These are phyloP conservation scores for Rhinichthys osculus DNA, from an alignment of 2,797 vertebrate genomes.

Conservation along the genomic window DNA sequence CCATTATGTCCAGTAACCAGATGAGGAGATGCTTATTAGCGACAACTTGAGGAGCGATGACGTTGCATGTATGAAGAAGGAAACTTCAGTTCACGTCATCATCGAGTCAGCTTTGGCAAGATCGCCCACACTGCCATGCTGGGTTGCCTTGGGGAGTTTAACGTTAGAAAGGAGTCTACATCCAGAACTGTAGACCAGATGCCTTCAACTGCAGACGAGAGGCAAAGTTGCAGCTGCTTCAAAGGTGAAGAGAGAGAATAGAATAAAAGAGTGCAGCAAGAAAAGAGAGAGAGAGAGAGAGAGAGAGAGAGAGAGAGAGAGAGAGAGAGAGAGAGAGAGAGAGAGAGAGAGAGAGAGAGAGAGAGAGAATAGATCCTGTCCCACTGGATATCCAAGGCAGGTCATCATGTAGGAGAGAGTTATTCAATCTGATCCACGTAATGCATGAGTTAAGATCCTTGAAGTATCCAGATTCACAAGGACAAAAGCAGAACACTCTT, in stretches of 20 bases:
- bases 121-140: constrained; percentile 20
- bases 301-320: constrained; percentile 49
- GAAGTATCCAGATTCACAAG: neutral
- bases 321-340: too few relatives aligned
- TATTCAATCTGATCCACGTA: constrained; percentile 20
- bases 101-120: constrained; percentile 29
- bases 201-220: constrained; percentile 47
- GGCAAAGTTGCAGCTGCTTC: constrained; percentile 40
- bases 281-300: constrained; percentile 67
- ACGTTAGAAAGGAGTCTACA: constrained; percentile 27
- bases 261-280: constrained; percentile 67
- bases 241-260: constrained; percentile 48
- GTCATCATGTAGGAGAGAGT: constrained; percentile 63
- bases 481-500: constrained; percentile 7
- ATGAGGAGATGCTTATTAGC: constrained; percentile 16
- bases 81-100: constrained; percentile 40
- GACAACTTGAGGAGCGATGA: constrained; percentile 42
- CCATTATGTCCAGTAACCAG: constrained; percentile 27
- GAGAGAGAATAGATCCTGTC: constrained; percentile 57
- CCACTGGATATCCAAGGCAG: constrained; percentile 75
- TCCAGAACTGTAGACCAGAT: constrained; percentile 33
- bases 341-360: too few relatives aligned
- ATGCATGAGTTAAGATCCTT: constrained; percentile 1
- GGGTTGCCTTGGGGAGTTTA: constrained; percentile 43
- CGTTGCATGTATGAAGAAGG: neutral